Evolutionary conservation across 1,140 invertebrate genomes (phyloP).

Genomic region (Drosophila truncata): DNA sequence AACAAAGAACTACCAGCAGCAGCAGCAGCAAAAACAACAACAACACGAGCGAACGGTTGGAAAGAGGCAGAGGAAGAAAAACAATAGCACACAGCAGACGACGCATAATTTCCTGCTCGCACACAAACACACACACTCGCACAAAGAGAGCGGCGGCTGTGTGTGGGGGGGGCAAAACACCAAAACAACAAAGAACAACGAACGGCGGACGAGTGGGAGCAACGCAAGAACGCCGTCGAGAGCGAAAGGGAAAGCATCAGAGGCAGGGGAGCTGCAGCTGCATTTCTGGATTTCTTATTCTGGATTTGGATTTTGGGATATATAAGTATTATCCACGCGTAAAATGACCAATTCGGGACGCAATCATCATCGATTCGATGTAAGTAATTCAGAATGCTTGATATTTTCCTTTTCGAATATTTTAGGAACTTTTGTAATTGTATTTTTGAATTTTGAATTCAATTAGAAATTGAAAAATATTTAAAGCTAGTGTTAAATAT

Average conservation of each 20-base stretch:
- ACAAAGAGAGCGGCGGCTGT: constrained; percentile 53
- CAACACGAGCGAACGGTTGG: constrained; percentile 23
- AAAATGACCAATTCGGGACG: constrained; percentile 82
- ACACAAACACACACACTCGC: constrained; percentile 50
- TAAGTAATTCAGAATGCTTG: constrained; percentile 42
- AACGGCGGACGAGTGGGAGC: constrained; percentile 43
- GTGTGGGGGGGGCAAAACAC: constrained; percentile 25
- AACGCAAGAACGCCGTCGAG: constrained; percentile 23
- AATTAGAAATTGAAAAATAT: background rate
- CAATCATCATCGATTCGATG: constrained; percentile 70
- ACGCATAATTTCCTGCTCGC: constrained; percentile 75
- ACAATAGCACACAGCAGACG: constrained; percentile 47
- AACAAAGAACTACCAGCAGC: constrained; percentile 73
- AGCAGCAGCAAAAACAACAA: constrained; percentile 43
- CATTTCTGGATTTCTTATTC: constrained; percentile 47
- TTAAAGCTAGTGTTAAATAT: background rate
- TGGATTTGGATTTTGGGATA: constrained; percentile 38
- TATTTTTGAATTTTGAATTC: too few species aligned
- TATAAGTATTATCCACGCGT: constrained; percentile 48
- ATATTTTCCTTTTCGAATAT: too few species aligned
- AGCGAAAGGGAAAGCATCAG: constrained; percentile 32
- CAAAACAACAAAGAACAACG: constrained; percentile 46
- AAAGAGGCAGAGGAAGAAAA: constrained; percentile 30
- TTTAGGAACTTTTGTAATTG: background rate
- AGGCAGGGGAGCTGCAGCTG: constrained; percentile 39